A percentile compares a stretch with the other conserved stretches of the same genome.
phyloP scores from a whole-genome alignment of 2,797 vertebrate genomes.

The Mormyrus proboscirostris region DNA sequence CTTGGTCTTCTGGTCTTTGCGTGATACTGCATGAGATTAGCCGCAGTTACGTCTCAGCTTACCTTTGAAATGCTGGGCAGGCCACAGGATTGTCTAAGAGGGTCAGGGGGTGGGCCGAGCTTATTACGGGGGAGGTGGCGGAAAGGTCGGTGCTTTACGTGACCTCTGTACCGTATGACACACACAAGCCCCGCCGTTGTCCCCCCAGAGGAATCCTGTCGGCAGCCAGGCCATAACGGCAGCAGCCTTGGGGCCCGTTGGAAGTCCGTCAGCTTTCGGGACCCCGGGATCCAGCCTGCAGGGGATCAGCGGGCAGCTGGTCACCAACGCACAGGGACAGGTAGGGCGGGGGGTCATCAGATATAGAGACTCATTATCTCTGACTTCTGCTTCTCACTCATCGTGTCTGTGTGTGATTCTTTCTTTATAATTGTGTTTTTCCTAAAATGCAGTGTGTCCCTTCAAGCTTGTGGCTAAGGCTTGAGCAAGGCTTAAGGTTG shows the following conservation, averaged over 20 bases:
- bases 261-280: slow-evolving; percentile 87
- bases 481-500: not conserved
- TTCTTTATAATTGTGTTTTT: not conserved
- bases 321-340: slow-evolving; percentile 98
- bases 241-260: slow-evolving; percentile 83
- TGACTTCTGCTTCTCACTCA: not conserved
- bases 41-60: not conserved
- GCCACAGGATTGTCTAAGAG: not conserved
- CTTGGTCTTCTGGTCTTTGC: not conserved
- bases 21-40: not conserved
- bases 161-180: not conserved
- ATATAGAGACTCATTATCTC: not conserved
- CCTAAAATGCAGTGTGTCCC: not conserved
- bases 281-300: slow-evolving; percentile 88
- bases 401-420: not conserved
- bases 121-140: not conserved
- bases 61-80: not conserved
- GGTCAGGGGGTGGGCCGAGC: not conserved
- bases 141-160: not conserved
- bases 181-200: not conserved
- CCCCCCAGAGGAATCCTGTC: slow-evolving; percentile 81
- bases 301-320: slow-evolving; percentile 90
- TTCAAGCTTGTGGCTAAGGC: not conserved
- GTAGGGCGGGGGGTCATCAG: not conserved
- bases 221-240: slow-evolving; percentile 81